phyloP scores from a whole-genome alignment of 1,140 invertebrate species.

The Drosophila sp. region DNA sequence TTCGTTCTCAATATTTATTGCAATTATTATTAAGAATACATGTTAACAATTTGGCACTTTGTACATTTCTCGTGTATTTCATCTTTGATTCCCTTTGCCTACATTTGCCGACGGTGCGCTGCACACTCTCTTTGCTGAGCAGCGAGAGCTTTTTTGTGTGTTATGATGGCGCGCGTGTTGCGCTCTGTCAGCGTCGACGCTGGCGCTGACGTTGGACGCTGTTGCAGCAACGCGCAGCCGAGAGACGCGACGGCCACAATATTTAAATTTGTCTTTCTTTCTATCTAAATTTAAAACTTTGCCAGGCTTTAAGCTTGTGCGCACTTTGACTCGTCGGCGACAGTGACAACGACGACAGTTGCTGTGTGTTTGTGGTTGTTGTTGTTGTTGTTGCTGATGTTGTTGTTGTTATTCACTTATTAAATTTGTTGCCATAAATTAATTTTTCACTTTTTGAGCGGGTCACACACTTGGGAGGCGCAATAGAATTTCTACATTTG shows the following conservation, averaged over 20 bases:
- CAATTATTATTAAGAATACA: slow-evolving; percentile 42
- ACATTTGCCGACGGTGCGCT: slow-evolving; percentile 43
- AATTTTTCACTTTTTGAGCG: slow-evolving; percentile 57
- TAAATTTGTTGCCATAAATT: slow-evolving; percentile 69
- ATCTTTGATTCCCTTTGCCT: slow-evolving; percentile 25
- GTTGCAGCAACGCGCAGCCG: slow-evolving; percentile 25
- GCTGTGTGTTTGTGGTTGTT: slow-evolving; percentile 10
- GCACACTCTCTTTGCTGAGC: slow-evolving; percentile 9
- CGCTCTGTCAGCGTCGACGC: slow-evolving; percentile 34
- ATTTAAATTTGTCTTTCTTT: slow-evolving; percentile 44
- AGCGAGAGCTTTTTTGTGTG: slow-evolving; percentile 46
- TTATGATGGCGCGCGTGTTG: slow-evolving; percentile 48
- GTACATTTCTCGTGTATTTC: slow-evolving; percentile 32
- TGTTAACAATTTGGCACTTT: slow-evolving; percentile 58
- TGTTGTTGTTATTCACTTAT: slow-evolving; percentile 62
- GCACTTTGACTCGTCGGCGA: slow-evolving; percentile 26
- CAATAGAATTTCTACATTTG: slow-evolving; percentile 65
- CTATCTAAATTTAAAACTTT: slow-evolving; percentile 47
- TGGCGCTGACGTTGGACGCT: slow-evolving; percentile 12
- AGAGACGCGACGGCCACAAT: slow-evolving; percentile 15
- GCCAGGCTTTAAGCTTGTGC: slow-evolving; percentile 27
- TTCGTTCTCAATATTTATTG: slow-evolving; percentile 23
- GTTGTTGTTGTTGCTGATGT: slow-evolving; percentile 46
- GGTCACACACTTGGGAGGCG: slow-evolving; percentile 24
- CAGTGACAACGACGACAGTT: neutral